Evolutionary conservation across 2,888 invertebrate genomes (phyloP).

Genomic region (Pharmacophagus antenor): DNA sequence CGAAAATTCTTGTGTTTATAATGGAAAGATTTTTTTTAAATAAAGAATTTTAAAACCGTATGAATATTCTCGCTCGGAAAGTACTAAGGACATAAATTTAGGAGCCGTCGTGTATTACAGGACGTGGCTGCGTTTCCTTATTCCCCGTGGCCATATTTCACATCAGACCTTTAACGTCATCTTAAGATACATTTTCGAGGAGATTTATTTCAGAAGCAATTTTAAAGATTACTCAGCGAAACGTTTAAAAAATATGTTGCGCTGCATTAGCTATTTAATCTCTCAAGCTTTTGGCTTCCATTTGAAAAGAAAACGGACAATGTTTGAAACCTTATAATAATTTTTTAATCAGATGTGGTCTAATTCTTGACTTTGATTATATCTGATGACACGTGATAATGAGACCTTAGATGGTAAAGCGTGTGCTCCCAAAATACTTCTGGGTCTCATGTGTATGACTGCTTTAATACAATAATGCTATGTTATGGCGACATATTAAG

Average conservation of each 20-base stretch:
- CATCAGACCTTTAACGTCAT: slow-evolving; percentile 26
- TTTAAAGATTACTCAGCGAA: neutral
- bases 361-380: too few relatives aligned
- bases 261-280: too few relatives aligned
- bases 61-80: slow-evolving; percentile 19
- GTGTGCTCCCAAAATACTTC: too few relatives aligned
- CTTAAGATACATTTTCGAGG: slow-evolving; percentile 8
- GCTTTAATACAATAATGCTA: too few relatives aligned
- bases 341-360: too few relatives aligned
- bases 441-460: too few relatives aligned
- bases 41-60: slow-evolving; percentile 17
- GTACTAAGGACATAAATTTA: slow-evolving; percentile 28
- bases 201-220: slow-evolving; percentile 2
- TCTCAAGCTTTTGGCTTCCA: neutral
- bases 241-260: neutral
- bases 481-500: too few relatives aligned
- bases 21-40: neutral
- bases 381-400: too few relatives aligned
- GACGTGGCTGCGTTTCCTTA: slow-evolving; percentile 26
- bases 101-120: slow-evolving; percentile 29
- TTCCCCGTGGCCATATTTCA: slow-evolving; percentile 27
- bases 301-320: too few relatives aligned
- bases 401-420: too few relatives aligned
- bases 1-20: neutral
- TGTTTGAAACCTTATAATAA: too few relatives aligned